phyloP scores from a whole-genome alignment of 2,797 vertebrate genomes.

The Arctocebus calabarensis region DNA sequence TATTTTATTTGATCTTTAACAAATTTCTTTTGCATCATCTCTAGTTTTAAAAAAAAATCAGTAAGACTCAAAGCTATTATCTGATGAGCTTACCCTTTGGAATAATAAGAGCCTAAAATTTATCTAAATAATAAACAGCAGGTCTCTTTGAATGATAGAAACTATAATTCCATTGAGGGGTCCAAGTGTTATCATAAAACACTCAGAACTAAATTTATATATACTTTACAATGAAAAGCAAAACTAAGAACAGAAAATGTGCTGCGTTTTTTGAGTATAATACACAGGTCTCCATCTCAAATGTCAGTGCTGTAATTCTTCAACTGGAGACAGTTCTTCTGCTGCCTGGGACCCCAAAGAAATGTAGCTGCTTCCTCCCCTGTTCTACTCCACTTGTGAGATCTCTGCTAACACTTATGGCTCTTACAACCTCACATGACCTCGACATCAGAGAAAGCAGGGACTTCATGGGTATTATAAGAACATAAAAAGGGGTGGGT shows the following conservation, averaged over 20 bases:
- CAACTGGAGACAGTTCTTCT: background rate
- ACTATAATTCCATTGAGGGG: background rate
- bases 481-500: background rate
- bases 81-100: background rate
- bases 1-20: constrained; percentile 13
- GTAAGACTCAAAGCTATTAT: constrained; percentile 48
- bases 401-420: background rate
- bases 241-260: background rate
- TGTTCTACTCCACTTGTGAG: rapidly evolving
- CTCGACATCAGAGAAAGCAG: background rate
- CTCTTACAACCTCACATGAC: background rate
- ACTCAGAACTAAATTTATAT: background rate
- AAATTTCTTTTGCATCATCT: background rate
- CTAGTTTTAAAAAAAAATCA: constrained; percentile 17
- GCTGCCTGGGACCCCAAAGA: background rate
- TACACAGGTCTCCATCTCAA: background rate
- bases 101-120: constrained; percentile 1
- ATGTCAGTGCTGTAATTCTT: background rate
- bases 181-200: background rate
- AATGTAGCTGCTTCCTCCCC: background rate
- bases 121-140: constrained; percentile 53
- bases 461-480: background rate
- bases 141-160: background rate
- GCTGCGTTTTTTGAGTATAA: background rate
- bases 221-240: background rate